Conservation (phyloP, 2,797 vertebrate genomes). For the Tinamus major region DNA sequence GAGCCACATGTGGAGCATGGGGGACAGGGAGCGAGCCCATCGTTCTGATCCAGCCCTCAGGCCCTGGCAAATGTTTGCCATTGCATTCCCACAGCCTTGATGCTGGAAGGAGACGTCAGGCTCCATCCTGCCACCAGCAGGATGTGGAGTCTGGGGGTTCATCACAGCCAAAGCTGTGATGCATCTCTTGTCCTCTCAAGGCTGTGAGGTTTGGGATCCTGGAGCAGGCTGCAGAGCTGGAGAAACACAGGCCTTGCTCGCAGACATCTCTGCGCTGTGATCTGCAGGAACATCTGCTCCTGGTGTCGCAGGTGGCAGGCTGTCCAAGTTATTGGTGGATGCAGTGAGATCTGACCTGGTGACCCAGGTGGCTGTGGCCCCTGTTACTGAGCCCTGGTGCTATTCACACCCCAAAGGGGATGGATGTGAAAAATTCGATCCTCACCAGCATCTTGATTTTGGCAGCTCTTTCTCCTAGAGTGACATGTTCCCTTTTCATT, state of each 20-base stretch:
- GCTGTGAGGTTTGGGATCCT: not conserved
- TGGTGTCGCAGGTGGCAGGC: slow-evolving; percentile 58
- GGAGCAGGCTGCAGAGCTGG: not conserved
- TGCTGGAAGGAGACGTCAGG: not conserved
- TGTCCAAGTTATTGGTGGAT: slow-evolving; percentile 58
- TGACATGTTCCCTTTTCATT: slow-evolving; percentile 54
- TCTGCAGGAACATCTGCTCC: slow-evolving; percentile 37
- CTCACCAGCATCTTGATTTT: slow-evolving; percentile 55
- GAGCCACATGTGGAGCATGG: fast-evolving
- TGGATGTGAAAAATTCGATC: slow-evolving; percentile 6
- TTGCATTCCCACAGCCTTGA: not conserved
- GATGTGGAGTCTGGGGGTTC: not conserved
- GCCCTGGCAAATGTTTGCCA: not conserved
- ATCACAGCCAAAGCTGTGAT: not conserved
- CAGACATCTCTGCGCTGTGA: not conserved
- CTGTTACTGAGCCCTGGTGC: slow-evolving; percentile 53
- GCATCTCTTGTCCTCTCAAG: not conserved
- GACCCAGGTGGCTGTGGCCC: slow-evolving; percentile 18
- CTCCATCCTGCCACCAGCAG: not conserved
- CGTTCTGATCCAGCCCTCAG: not conserved
- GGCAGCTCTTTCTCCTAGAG: slow-evolving; percentile 30
- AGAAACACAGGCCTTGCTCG: not conserved
- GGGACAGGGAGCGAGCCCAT: not conserved
- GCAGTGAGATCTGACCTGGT: slow-evolving; percentile 55
- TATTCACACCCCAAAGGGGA: slow-evolving; percentile 37